phyloP scores from a whole-genome alignment of 2,888 invertebrate species.

The Heliothis peltigera region DNA sequence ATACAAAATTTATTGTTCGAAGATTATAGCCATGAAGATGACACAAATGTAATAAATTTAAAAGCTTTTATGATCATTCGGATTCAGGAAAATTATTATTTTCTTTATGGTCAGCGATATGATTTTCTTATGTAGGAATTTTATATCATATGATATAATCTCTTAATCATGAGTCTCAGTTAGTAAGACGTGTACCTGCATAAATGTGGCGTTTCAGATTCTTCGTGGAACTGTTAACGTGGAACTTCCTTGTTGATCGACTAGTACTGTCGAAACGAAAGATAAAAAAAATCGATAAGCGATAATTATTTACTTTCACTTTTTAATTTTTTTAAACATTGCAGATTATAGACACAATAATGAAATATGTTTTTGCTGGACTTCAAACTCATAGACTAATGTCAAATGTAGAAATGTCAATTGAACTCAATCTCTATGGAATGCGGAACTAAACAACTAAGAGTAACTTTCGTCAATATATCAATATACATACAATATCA shows the following conservation, averaged over 20 bases:
- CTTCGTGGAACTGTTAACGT: too few relatives aligned
- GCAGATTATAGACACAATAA: too few relatives aligned
- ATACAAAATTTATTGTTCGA: constrained; percentile 52
- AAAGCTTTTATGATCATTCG: constrained; percentile 35
- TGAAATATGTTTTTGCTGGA: neutral
- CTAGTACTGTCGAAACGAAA: too few relatives aligned
- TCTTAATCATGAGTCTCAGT: too few relatives aligned
- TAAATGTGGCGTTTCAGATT: too few relatives aligned
- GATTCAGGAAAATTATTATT: constrained; percentile 26
- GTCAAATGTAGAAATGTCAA: neutral
- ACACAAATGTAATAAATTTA: constrained; percentile 45
- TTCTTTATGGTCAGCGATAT: constrained; percentile 20
- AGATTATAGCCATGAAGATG: constrained; percentile 50
- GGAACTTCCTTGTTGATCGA: too few relatives aligned
- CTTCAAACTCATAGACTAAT: neutral
- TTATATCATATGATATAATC: too few relatives aligned
- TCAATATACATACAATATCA: constrained; percentile 30
- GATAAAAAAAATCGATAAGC: too few relatives aligned
- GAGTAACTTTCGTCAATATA: constrained; percentile 23
- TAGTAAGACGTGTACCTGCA: too few relatives aligned
- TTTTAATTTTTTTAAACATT: too few relatives aligned
- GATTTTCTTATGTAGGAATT: neutral
- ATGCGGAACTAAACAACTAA: constrained; percentile 16
- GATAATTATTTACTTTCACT: too few relatives aligned
- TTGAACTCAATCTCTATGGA: constrained; percentile 1